phyloP scores from a whole-genome alignment of 2,888 invertebrate genomes.

The Chaitophorus viminalis region DNA sequence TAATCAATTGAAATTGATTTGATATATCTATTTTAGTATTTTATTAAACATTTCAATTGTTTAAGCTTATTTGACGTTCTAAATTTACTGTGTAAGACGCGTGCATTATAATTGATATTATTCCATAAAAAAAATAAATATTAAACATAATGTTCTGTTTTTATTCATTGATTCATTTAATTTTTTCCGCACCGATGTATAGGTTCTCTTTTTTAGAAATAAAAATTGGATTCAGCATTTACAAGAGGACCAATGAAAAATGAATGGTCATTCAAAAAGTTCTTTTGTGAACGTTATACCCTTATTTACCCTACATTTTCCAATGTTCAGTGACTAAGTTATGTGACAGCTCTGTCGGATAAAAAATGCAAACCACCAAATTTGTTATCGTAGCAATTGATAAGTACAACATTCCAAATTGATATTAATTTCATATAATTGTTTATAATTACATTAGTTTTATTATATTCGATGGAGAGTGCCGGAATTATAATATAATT shows the following conservation, averaged over 20 bases:
- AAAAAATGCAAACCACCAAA: conserved; percentile 21
- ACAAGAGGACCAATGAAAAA: conserved; percentile 39
- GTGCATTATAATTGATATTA: background rate
- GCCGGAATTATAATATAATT: no score
- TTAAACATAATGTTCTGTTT: background rate
- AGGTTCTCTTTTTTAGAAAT: background rate
- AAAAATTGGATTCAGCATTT: conserved; percentile 25
- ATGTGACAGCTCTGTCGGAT: conserved; percentile 22
- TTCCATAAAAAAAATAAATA: background rate
- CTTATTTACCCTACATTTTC: conserved; percentile 38
- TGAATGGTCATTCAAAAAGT: conserved; percentile 5
- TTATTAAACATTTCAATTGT: no score
- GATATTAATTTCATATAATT: background rate
- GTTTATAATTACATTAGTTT: no score
- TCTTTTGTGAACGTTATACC: conserved; percentile 12
- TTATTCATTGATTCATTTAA: background rate
- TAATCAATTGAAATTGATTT: no score
- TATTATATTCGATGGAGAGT: no score
- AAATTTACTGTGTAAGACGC: background rate
- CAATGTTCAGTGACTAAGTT: conserved; percentile 28
- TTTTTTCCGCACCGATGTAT: background rate
- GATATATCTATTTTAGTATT: no score
- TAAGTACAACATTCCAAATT: background rate
- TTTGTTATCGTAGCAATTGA: background rate
- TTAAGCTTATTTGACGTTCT: no score